These are phyloP conservation scores for Pseudomugil tenellus DNA, from an alignment of 2,797 vertebrate species.

Conservation along the genomic window DNA sequence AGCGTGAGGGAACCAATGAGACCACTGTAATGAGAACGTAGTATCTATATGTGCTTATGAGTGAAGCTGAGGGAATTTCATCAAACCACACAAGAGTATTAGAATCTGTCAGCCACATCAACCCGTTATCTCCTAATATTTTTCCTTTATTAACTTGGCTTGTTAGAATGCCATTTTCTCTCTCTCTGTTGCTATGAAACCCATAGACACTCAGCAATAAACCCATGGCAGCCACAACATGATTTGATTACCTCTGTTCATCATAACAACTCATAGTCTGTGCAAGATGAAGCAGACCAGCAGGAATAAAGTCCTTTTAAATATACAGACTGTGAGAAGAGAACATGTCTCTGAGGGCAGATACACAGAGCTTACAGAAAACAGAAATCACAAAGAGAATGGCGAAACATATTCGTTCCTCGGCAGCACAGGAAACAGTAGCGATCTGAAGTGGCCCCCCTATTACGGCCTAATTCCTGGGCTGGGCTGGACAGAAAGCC, in stretches of 20 bases:
- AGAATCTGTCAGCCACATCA: conserved; percentile 70
- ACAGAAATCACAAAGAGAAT: conserved; percentile 37
- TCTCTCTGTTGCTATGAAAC: conserved; percentile 45
- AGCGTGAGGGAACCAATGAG: conserved; percentile 71
- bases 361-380: not conserved
- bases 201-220: conserved; percentile 66
- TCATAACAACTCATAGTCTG: conserved; percentile 75
- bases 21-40: conserved; percentile 61
- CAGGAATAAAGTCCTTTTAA: conserved; percentile 41
- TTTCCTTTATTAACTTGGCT: conserved; percentile 81
- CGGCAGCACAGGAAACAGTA: conserved; percentile 67
- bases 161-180: conserved; percentile 64
- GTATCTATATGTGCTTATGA: conserved; percentile 30
- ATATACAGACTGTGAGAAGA: not conserved
- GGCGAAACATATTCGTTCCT: conserved; percentile 48
- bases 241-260: conserved; percentile 61
- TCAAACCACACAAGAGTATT: conserved; percentile 62
- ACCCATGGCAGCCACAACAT: conserved; percentile 56
- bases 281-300: conserved; percentile 67
- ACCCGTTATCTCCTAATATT: conserved; percentile 77
- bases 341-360: not conserved
- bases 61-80: conserved; percentile 62
- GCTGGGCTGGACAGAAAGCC: conserved; percentile 58
- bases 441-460: conserved; percentile 59
- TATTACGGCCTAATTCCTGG: conserved; percentile 72